These are phyloP conservation scores for Peucedramus taeniatus DNA, from an alignment of 2,113 vertebrate genomes.

Conservation along the genomic window DNA sequence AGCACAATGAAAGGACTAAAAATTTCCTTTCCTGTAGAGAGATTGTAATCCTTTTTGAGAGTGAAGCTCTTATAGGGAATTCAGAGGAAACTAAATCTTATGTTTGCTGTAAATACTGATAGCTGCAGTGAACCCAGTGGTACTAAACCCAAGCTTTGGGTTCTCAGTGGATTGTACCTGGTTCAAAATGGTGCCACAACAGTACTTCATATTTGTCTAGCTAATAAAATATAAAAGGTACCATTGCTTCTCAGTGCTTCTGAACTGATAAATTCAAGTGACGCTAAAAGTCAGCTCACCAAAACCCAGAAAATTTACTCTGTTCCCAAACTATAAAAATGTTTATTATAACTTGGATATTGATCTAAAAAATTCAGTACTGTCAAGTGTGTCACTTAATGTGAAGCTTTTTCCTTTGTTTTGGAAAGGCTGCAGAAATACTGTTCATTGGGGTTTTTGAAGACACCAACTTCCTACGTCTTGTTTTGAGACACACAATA, in stretches of 20 bases:
- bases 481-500: neutral
- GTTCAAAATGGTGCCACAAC: neutral
- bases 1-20: neutral
- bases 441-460: neutral
- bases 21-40: neutral
- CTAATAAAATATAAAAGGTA: conserved; percentile 32
- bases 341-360: neutral
- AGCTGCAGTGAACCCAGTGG: neutral
- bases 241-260: neutral
- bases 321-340: neutral
- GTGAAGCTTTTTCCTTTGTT: neutral
- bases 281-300: neutral
- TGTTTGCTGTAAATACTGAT: neutral
- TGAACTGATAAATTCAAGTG: conserved; percentile 15
- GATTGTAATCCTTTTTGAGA: neutral
- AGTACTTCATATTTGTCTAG: conserved; percentile 23
- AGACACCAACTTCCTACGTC: neutral
- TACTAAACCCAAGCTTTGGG: neutral
- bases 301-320: neutral
- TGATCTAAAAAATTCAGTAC: neutral
- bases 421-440: neutral
- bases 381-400: neutral
- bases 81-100: neutral
- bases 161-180: neutral
- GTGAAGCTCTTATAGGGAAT: neutral